These are phyloP conservation scores for Meriones unguiculatus DNA, from an alignment of 2,113 vertebrate genomes.

Conservation along the genomic window DNA sequence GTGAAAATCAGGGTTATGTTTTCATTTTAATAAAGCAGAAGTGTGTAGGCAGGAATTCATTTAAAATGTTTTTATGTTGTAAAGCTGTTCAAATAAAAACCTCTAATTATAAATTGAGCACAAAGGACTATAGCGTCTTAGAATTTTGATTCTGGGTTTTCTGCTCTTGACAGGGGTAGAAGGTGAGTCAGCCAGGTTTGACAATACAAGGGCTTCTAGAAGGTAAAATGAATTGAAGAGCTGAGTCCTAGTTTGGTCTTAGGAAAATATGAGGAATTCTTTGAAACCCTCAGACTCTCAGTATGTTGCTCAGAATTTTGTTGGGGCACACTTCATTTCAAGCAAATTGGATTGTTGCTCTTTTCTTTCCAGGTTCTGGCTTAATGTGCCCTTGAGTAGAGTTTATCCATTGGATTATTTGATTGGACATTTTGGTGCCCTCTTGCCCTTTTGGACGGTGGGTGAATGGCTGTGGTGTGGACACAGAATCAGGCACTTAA, in stretches of 20 bases:
- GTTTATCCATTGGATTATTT: neutral
- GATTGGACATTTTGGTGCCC: neutral
- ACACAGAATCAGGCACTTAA: neutral
- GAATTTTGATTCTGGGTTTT: slow-evolving; percentile 51
- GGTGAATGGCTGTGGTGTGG: neutral
- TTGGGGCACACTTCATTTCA: slow-evolving; percentile 10
- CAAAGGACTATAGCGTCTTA: neutral
- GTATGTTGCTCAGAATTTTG: slow-evolving; percentile 36
- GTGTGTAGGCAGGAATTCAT: slow-evolving; percentile 35
- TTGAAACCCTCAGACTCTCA: slow-evolving; percentile 25
- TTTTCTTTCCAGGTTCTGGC: neutral
- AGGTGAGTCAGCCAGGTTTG: slow-evolving; percentile 34
- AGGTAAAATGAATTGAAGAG: neutral
- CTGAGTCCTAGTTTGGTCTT: neutral
- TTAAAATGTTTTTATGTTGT: slow-evolving; percentile 33
- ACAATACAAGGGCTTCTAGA: neutral
- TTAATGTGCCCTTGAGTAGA: slow-evolving; percentile 22
- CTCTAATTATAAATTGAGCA: slow-evolving; percentile 61
- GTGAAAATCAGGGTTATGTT: neutral
- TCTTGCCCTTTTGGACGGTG: slow-evolving; percentile 39
- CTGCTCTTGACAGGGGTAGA: neutral
- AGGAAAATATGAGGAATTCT: slow-evolving; percentile 33
- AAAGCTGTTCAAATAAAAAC: slow-evolving; percentile 48
- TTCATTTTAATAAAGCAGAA: slow-evolving; percentile 72
- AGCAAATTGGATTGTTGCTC: slow-evolving; percentile 14